phyloP scores from a whole-genome alignment of 2,797 vertebrate species.

The Pipistrellus nathusii region DNA sequence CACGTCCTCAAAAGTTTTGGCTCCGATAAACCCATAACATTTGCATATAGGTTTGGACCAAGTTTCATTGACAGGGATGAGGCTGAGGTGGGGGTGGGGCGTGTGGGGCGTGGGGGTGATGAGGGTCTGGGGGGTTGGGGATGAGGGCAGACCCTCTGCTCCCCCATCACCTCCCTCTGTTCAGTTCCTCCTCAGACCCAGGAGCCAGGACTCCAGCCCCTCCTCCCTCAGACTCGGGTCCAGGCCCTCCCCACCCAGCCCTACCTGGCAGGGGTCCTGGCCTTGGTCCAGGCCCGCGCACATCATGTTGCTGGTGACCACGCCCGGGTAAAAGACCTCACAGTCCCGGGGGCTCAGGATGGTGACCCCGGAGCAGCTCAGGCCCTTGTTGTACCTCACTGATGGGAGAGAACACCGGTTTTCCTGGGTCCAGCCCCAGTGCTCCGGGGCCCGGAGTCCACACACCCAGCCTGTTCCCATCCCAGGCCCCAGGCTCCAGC shows the following conservation, averaged over 20 bases:
- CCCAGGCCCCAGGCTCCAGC: background rate
- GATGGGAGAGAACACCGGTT: background rate
- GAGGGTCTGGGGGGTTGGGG: background rate
- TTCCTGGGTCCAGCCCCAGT: fast-evolving
- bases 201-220: no score
- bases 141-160: background rate
- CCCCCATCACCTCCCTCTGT: background rate
- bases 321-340: constrained; percentile 68
- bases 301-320: constrained; percentile 79
- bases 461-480: no score
- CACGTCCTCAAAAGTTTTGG: no score
- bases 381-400: constrained; percentile 80
- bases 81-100: background rate
- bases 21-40: background rate
- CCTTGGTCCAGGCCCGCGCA: constrained; percentile 75
- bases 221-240: no score
- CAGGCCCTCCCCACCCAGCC: background rate
- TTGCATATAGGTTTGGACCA: background rate
- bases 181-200: background rate
- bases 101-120: background rate
- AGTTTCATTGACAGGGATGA: background rate
- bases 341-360: constrained; percentile 70
- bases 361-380: constrained; percentile 72
- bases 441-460: background rate
- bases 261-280: constrained; percentile 83